Conservation (phyloP, 2,888 invertebrate genomes). For the Atrina japonica region DNA sequence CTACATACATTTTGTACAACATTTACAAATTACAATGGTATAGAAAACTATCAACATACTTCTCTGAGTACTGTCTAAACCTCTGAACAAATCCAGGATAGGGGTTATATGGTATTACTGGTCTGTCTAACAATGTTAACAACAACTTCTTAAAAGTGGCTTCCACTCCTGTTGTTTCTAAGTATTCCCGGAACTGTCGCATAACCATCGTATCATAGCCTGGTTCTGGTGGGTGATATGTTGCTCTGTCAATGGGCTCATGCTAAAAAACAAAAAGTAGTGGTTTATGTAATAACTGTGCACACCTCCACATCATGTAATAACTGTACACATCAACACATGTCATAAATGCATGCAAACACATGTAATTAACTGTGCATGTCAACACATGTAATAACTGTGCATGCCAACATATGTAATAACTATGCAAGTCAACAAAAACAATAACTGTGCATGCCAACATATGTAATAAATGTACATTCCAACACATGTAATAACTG, state of each 20-base stretch:
- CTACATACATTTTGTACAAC: no score
- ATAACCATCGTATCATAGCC: conserved; percentile 51
- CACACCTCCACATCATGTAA: no score
- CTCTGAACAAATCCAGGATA: conserved; percentile 72
- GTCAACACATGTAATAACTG: no score
- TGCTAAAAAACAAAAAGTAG: conserved; percentile 2
- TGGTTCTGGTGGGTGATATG: conserved; percentile 46
- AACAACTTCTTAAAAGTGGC: conserved; percentile 63
- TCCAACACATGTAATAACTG: no score
- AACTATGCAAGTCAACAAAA: no score
- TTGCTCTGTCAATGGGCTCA: conserved; percentile 17
- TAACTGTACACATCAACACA: no score
- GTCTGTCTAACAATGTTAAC: conserved; percentile 60
- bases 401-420: no score
- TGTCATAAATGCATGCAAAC: no score
- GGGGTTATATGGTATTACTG: conserved; percentile 75
- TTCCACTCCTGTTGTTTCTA: conserved; percentile 67
- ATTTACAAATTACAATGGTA: no score
- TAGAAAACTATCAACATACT: conserved; percentile 61
- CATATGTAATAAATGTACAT: no score
- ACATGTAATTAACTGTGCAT: no score
- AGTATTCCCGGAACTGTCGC: conserved; percentile 61
- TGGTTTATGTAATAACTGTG: background rate
- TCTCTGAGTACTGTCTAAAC: conserved; percentile 66
- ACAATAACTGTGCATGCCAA: no score